Evolutionary conservation across 2,113 vertebrate genomes (phyloP), one percentile per base, ranked within the genome.

Genomic region (Pampusana beccarii): DNA sequence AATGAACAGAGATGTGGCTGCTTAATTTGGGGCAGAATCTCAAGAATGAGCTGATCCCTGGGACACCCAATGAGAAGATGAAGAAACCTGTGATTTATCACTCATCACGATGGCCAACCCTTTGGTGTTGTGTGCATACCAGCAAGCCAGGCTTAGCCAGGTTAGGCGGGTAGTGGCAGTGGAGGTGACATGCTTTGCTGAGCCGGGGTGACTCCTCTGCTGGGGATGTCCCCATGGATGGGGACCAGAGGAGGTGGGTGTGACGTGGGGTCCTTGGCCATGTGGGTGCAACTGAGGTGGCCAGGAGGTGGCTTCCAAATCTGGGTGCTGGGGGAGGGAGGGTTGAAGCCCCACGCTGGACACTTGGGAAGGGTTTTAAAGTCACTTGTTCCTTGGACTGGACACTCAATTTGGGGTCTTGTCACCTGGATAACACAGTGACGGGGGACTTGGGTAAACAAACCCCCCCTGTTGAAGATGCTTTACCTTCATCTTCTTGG

Each of bases 221-320:
- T 6, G 8, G 44, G 20, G 14, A 25, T 7, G 2, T 38, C 64
- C 26, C 19, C 3, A 3, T 67, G 61, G 48, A 48, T 4, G 4
- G 23, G n/a, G 53, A 36, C 58, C 3, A 0, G 2, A 4, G 42
- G 53, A 92, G 53, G 12, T 54, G 36, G 2, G 1, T 36, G 31
- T 1, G 1, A 58, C 34, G 24, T 1, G 4, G 20, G 9, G 8
- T 42, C 2, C 0, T 62, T 61, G 87, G 33, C 34, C 0, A 0
- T 21, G 9, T 26, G 50, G 34, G 21, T 58, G 48, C 21, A 36
- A 53, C 29, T 53, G 60, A 51, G 33, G 48, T 66, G 40, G 40
- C 48, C 80, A 34, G 60, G 46, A 53, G 28, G 17, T 75, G 78
- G 12, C 50, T 88, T 85, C 65, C 20, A 46, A 34, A n/a, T 26